A percentile compares a stretch with the other conserved stretches of the same genome.
These are phyloP conservation scores for Micrasema minimum DNA, from an alignment of 1,140 invertebrate species.

Conservation along the genomic window DNA sequence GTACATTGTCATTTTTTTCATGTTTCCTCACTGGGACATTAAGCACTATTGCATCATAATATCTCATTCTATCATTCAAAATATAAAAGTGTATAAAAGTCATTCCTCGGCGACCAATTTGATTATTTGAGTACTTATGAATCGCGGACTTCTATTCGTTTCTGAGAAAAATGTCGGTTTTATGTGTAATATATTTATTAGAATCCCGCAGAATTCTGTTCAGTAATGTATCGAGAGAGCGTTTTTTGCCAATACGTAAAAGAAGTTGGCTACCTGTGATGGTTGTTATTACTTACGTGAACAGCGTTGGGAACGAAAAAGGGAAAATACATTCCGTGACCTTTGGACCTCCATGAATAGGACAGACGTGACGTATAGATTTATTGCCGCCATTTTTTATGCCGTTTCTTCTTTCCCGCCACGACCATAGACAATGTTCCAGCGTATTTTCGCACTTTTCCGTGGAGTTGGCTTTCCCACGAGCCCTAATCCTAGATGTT, in stretches of 20 bases:
- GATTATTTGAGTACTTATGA: too few relatives aligned
- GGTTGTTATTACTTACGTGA: conserved; percentile 3
- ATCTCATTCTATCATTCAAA: too few relatives aligned
- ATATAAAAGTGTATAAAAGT: too few relatives aligned
- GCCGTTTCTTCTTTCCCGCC: neutral
- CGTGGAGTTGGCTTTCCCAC: too few relatives aligned
- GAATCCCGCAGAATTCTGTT: too few relatives aligned
- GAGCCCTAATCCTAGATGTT: too few relatives aligned
- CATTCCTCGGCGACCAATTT: too few relatives aligned
- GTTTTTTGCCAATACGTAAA: neutral
- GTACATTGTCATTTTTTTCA: too few relatives aligned
- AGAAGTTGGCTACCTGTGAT: neutral
- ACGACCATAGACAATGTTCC: conserved; percentile 12
- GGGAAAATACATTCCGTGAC: conserved; percentile 8
- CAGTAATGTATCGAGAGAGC: neutral
- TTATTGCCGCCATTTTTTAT: conserved; percentile 15
- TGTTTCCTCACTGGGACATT: too few relatives aligned
- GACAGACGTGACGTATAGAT: conserved; percentile 12
- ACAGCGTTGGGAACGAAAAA: conserved; percentile 3
- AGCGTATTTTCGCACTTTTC: too few relatives aligned
- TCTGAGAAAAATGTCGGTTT: neutral
- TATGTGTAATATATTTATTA: neutral
- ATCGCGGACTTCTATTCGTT: too few relatives aligned
- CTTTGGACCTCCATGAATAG: conserved; percentile 26
- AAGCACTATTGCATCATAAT: too few relatives aligned